These are phyloP conservation scores for Anisognathus igniventris DNA, from an alignment of 2,797 vertebrate species.

Conservation along the genomic window DNA sequence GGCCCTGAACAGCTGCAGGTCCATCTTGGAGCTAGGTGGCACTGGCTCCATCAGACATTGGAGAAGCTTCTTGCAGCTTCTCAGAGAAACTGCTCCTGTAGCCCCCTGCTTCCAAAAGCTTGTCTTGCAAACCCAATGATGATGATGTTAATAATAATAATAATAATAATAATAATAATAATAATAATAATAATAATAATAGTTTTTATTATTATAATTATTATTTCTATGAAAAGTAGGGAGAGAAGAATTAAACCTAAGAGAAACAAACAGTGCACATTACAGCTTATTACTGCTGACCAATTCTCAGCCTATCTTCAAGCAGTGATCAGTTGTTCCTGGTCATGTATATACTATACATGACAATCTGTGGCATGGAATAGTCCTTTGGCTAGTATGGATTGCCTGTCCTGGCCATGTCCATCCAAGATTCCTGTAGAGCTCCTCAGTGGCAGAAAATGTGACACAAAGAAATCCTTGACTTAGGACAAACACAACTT, in stretches of 20 bases:
- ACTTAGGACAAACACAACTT: background rate
- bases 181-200: no score
- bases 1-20: background rate
- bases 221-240: background rate
- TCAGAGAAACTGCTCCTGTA: background rate
- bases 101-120: background rate
- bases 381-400: background rate
- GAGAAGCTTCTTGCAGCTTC: background rate
- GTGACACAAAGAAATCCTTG: background rate
- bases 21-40: background rate
- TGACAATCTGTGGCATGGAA: background rate
- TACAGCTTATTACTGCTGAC: background rate
- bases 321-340: background rate
- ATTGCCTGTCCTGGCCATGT: no score
- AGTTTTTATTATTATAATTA: background rate
- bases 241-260: background rate
- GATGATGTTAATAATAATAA: background rate
- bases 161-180: no score
- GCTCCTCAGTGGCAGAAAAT: background rate
- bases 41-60: background rate
- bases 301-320: no score
- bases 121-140: background rate
- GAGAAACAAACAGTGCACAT: background rate
- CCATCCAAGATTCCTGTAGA: background rate
- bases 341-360: background rate